Percentiles rank a stretch among this genome's conserved stretches.
Conservation (phyloP, 2,888 invertebrate genomes). For the Ophion obscuratus region DNA sequence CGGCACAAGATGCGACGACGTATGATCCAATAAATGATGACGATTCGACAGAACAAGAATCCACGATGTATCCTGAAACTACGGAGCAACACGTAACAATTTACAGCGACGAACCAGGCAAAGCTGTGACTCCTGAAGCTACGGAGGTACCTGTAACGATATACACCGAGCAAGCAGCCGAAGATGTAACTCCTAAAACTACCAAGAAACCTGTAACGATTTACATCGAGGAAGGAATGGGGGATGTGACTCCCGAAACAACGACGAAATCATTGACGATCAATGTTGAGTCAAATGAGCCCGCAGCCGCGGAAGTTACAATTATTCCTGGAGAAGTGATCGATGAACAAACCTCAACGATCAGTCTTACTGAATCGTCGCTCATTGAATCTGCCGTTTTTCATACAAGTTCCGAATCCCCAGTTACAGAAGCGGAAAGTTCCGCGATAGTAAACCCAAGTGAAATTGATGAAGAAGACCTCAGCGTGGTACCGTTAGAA, state of each 20-base stretch:
- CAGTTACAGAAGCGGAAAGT: constrained; percentile 46
- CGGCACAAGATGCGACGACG: background rate
- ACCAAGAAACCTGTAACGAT: background rate
- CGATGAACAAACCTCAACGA: constrained; percentile 34
- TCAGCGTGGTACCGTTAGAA: constrained; percentile 67
- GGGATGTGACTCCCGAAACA: constrained; percentile 38
- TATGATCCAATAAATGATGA: constrained; percentile 10
- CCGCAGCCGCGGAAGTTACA: constrained; percentile 23
- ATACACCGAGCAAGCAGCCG: background rate
- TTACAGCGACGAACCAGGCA: constrained; percentile 20
- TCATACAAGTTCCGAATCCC: constrained; percentile 38
- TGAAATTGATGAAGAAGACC: constrained; percentile 57
- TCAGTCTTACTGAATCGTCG: constrained; percentile 21
- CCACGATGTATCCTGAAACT: constrained; percentile 39
- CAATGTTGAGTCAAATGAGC: constrained; percentile 16
- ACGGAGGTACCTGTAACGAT: background rate
- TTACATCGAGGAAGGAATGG: constrained; percentile 25
- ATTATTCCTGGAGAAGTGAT: constrained; percentile 41
- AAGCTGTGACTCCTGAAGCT: constrained; percentile 40
- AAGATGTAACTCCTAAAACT: background rate
- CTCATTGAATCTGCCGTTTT: constrained; percentile 38
- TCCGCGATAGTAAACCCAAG: constrained; percentile 46
- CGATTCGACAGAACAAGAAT: constrained; percentile 26
- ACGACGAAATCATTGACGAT: background rate
- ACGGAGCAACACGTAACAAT: constrained; percentile 33